Base-by-base conservation (phyloP, 1,140 invertebrate species). In the Wiebesia pumilae region DNA sequence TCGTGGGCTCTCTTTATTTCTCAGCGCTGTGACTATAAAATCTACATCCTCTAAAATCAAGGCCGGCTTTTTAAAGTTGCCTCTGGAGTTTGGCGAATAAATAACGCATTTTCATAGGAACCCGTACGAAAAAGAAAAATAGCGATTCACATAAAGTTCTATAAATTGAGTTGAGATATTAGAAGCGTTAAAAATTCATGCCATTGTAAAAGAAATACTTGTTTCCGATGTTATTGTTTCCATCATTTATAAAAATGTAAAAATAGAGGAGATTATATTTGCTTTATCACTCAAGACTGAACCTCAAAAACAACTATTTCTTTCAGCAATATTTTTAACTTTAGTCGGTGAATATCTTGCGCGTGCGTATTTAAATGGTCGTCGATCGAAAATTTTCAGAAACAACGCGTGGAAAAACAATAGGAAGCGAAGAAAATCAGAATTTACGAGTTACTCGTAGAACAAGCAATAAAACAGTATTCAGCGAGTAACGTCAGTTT, bases 41-140 rank as follows among this genome's bases (percentile, higher is more conserved):
- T 85, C 86, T 88, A 73, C 47, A 79, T 67, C 58, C 84, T 87
- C 89, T 88, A 90, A 90, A 91, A 90, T 91, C 90, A 87, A 90
- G 87, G 88, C 88, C 58, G 87, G 87, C 84, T 80, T 67, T 77
- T 81, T 58, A 33, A 62, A 54, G 65, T 84, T 77, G 54, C 75
- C 82, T 75, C 73, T 87, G 71, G 90, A 85, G 89, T 91, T 91
- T 89, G 88, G 88, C 86, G 87, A 90, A 91, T 91, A 91, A 91
- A 91, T 90, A 91, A 91, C 78, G 83, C 40, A 9, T 79, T 67
- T 85, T 71, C 62, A 65, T 84, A 16, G 30, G 21, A 69, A 43
- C 21, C 24, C 38, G 1, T 10, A n/a, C 19, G 24, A 65, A 81
- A 47, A 9, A 10, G 27, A 58, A 82, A 71, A 82, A 54, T 82